phyloP scores from a whole-genome alignment of 1,140 invertebrate species.

The Diorhabda carinulata region DNA sequence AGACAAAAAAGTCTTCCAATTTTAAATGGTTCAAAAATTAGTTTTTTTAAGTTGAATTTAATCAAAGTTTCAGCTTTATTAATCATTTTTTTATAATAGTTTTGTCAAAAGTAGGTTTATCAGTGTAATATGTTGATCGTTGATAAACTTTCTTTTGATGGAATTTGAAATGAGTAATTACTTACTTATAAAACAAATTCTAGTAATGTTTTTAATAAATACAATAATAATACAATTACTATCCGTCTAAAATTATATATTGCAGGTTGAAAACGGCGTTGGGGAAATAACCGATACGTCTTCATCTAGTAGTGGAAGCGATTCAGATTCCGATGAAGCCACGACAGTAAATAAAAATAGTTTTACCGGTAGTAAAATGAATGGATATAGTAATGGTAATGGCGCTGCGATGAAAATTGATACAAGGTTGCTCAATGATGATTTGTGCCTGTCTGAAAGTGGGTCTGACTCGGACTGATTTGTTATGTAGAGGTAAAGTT shows the following conservation, averaged over 20 bases:
- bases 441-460: constrained; percentile 74
- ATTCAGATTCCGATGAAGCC: constrained; percentile 43
- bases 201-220: neutral
- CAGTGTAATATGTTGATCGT: too few relatives aligned
- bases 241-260: neutral
- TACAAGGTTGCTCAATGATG: constrained; percentile 64
- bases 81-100: too few relatives aligned
- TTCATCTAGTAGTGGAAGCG: constrained; percentile 42
- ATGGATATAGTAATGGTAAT: constrained; percentile 46
- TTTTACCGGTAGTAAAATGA: constrained; percentile 23
- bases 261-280: constrained; percentile 28
- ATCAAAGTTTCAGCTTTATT: too few relatives aligned
- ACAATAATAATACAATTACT: neutral
- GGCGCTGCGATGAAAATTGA: constrained; percentile 43
- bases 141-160: too few relatives aligned
- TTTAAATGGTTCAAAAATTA: too few relatives aligned
- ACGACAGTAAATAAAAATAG: constrained; percentile 26
- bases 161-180: too few relatives aligned
- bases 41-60: too few relatives aligned
- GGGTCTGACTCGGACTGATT: constrained; percentile 54
- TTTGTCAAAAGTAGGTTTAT: too few relatives aligned
- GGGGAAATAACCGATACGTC: constrained; percentile 43
- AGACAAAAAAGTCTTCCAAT: too few relatives aligned
- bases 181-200: too few relatives aligned
- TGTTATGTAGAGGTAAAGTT: constrained; percentile 10